phyloP scores from a whole-genome alignment of 2,797 vertebrate species.

The Galagoides demidoff region DNA sequence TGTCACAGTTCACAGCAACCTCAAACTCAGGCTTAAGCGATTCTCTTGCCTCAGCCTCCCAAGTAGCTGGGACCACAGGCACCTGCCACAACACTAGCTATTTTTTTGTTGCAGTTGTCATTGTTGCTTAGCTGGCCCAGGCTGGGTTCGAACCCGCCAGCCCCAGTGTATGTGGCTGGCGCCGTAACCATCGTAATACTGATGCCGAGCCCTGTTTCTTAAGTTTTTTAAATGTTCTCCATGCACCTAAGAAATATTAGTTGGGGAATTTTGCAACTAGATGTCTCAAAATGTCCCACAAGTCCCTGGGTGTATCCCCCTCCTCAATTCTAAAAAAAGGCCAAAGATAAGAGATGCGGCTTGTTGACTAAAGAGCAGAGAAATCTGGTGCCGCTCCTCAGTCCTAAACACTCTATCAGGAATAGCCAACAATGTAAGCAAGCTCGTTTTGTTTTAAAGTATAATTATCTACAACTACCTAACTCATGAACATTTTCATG shows the following conservation, averaged over 20 bases:
- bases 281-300: background rate
- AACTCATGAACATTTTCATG: background rate
- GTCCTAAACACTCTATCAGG: background rate
- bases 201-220: background rate
- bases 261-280: background rate
- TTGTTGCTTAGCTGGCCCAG: too few relatives aligned
- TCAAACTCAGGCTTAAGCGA: too few relatives aligned
- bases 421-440: background rate
- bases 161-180: too few relatives aligned
- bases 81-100: too few relatives aligned
- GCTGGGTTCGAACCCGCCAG: too few relatives aligned
- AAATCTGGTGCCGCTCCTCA: background rate
- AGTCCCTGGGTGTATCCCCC: background rate
- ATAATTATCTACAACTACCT: background rate
- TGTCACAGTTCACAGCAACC: too few relatives aligned
- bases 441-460: background rate
- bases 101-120: too few relatives aligned
- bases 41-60: too few relatives aligned
- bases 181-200: too few relatives aligned
- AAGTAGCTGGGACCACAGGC: too few relatives aligned
- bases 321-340: background rate
- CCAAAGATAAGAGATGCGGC: background rate
- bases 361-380: background rate
- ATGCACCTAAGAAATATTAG: background rate
- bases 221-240: conserved; percentile 42